Evolutionary conservation across 2,797 vertebrate species (phyloP).

Genomic region (Hafferia zeledoni): DNA sequence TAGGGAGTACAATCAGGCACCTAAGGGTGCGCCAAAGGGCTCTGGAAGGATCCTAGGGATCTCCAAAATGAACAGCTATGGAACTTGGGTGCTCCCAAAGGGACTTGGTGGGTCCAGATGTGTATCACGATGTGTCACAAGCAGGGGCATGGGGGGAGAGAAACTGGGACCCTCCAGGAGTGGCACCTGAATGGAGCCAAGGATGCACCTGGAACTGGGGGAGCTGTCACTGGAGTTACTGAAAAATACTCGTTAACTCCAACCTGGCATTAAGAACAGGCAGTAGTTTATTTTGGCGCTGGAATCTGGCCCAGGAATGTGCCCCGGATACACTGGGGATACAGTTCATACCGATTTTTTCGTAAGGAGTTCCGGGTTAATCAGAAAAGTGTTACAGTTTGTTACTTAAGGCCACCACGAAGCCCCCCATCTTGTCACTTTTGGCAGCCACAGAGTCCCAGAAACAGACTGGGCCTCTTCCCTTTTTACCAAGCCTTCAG

Average conservation of each 20-base stretch:
- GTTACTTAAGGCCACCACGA: neutral
- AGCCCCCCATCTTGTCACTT: neutral
- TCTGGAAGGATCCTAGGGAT: neutral
- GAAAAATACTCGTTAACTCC: neutral
- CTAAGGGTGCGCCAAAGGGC: neutral
- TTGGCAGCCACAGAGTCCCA: neutral
- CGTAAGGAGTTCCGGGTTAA: neutral
- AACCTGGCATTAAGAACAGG: neutral
- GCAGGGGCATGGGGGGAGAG: rapidly evolving
- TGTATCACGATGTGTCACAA: neutral
- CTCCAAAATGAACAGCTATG: neutral
- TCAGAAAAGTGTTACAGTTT: neutral
- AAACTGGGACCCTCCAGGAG: neutral
- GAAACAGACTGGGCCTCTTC: neutral
- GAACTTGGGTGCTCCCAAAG: neutral
- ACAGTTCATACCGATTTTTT: neutral
- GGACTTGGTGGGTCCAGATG: neutral
- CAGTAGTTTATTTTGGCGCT: no score
- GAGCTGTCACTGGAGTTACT: neutral
- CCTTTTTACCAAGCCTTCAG: neutral
- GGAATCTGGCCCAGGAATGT: neutral
- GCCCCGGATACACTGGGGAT: neutral
- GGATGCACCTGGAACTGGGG: neutral
- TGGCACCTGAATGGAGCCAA: neutral
- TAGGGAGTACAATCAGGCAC: no score